Percentiles rank a stretch among this genome's conserved stretches.
phyloP scores from a whole-genome alignment of 2,888 invertebrate species.

The Brachypterus glaber region DNA sequence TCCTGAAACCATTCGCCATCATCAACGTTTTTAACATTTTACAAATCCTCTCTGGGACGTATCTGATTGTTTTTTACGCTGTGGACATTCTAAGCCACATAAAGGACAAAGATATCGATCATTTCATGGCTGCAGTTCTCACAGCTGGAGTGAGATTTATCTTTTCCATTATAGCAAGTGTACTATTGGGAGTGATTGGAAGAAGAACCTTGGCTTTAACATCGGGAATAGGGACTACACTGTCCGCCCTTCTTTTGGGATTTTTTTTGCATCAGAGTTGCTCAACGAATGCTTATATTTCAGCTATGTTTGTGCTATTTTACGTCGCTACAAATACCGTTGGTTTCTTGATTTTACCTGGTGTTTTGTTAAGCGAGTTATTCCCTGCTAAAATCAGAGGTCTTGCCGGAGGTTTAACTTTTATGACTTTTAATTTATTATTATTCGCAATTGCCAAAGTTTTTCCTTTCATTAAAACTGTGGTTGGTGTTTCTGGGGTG shows the following conservation, averaged over 20 bases:
- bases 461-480: constrained; percentile 53
- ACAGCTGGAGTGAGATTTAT: constrained; percentile 57
- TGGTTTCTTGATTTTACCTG: constrained; percentile 64
- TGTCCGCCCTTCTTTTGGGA: constrained; percentile 53
- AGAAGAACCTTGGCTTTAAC: constrained; percentile 55
- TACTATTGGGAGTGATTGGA: constrained; percentile 53
- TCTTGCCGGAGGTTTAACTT: constrained; percentile 62
- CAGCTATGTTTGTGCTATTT: constrained; percentile 47
- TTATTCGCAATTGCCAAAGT: constrained; percentile 61
- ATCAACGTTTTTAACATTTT: constrained; percentile 64
- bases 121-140: constrained; percentile 55
- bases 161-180: constrained; percentile 57
- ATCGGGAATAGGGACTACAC: constrained; percentile 58
- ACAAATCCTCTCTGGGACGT: constrained; percentile 66
- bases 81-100: constrained; percentile 58
- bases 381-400: constrained; percentile 66
- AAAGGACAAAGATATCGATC: constrained; percentile 38
- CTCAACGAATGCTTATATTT: constrained; percentile 34
- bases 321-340: constrained; percentile 67
- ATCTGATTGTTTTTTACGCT: constrained; percentile 69
- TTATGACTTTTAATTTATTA: constrained; percentile 59
- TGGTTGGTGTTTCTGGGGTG: constrained; percentile 55
- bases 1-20: constrained; percentile 62
- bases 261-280: constrained; percentile 41
- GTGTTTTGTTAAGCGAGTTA: constrained; percentile 66